phyloP scores from a whole-genome alignment of 2,888 invertebrate genomes.

The Syritta pipiens region DNA sequence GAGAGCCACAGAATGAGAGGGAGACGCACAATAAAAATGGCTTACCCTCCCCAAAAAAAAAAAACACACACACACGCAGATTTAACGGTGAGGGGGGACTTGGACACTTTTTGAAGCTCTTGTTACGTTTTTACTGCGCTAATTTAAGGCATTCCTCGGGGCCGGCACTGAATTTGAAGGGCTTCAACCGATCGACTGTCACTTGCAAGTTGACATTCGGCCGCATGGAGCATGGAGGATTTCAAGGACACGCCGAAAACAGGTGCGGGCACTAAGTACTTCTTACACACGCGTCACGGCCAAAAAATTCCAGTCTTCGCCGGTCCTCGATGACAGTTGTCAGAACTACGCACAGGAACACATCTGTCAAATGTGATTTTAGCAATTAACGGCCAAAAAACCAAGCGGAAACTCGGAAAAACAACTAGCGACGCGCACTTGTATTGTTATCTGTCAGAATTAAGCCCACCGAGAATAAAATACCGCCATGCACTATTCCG shows the following conservation, averaged over 20 bases:
- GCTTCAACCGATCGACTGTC: not conserved
- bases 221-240: not conserved
- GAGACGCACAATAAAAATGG: slow-evolving; percentile 11
- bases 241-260: not conserved
- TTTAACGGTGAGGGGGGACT: too few species aligned
- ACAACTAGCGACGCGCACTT: slow-evolving; percentile 45
- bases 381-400: not conserved
- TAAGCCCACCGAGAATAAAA: slow-evolving; percentile 40
- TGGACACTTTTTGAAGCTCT: not conserved
- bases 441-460: slow-evolving; percentile 51
- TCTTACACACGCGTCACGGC: not conserved
- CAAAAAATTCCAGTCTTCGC: too few species aligned
- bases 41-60: not conserved
- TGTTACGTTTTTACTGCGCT: not conserved
- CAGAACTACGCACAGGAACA: not conserved
- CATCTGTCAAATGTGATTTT: not conserved
- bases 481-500: slow-evolving; percentile 46
- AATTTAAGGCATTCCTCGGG: too few species aligned
- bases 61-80: too few species aligned
- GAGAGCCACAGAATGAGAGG: not conserved
- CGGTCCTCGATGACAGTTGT: not conserved
- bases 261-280: too few species aligned
- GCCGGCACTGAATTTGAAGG: not conserved
- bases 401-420: not conserved
- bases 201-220: too few species aligned